These are phyloP conservation scores for Bombyx mandarina DNA, from an alignment of 1,140 invertebrate genomes.

Conservation along the genomic window DNA sequence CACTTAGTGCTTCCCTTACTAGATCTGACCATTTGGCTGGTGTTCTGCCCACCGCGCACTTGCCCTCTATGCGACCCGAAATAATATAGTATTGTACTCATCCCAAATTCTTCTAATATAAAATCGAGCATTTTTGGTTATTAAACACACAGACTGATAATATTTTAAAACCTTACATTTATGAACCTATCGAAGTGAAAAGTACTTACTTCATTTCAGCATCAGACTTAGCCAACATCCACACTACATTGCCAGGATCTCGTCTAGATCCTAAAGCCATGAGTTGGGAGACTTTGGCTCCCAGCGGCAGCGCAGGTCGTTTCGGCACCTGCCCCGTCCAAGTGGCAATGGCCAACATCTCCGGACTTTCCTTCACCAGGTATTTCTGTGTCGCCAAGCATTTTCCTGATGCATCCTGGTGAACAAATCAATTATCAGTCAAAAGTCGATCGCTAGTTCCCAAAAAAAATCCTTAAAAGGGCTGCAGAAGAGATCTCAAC, in stretches of 20 bases:
- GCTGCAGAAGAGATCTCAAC: too few species aligned
- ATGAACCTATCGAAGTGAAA: not conserved
- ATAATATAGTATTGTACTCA: too few species aligned
- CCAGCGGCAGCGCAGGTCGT: conserved; percentile 76
- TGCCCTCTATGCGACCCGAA: too few species aligned
- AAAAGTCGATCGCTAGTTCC: not conserved
- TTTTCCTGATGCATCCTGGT: conserved; percentile 66
- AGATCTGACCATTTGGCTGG: too few species aligned
- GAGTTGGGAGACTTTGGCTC: conserved; percentile 76
- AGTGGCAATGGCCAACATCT: conserved; percentile 83
- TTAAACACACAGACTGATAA: too few species aligned
- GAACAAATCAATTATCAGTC: conserved; percentile 4
- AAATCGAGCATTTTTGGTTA: too few species aligned
- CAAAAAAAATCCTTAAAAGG: too few species aligned
- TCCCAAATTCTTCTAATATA: too few species aligned
- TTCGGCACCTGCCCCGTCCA: conserved; percentile 80
- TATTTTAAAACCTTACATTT: too few species aligned
- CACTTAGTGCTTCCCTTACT: too few species aligned
- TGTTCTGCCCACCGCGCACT: too few species aligned
- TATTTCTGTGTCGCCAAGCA: conserved; percentile 68
- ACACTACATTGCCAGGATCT: conserved; percentile 68
- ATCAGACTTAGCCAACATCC: conserved; percentile 73
- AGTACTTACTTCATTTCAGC: conserved; percentile 75
- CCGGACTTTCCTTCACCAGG: conserved; percentile 81
- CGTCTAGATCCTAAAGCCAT: conserved; percentile 79